phyloP scores from a whole-genome alignment of 1,140 invertebrate genomes.

The Drosophila navojoa region DNA sequence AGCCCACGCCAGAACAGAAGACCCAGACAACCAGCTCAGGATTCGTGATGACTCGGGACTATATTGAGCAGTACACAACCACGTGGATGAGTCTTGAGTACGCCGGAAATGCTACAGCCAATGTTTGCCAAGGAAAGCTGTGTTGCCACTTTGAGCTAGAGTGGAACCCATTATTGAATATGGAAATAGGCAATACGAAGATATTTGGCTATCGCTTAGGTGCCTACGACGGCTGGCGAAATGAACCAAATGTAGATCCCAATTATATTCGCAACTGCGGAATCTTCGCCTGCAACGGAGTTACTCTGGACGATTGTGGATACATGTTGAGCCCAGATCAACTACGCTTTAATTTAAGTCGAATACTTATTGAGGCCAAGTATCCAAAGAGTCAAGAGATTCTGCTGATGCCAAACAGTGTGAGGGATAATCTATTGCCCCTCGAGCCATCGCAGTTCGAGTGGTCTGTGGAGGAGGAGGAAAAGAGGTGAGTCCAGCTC shows the following conservation, averaged over 20 bases:
- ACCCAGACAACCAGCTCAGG: background rate
- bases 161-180: constrained; percentile 12
- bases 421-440: constrained; percentile 57
- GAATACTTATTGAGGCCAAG: constrained; percentile 39
- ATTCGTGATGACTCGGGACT: constrained; percentile 61
- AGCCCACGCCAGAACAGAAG: background rate
- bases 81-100: constrained; percentile 14
- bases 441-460: constrained; percentile 57
- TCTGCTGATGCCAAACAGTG: constrained; percentile 58
- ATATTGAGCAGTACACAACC: constrained; percentile 55
- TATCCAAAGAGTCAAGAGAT: constrained; percentile 49
- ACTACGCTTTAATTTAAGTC: constrained; percentile 36
- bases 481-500: constrained; percentile 34
- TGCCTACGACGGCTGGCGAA: constrained; percentile 64
- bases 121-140: constrained; percentile 47
- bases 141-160: constrained; percentile 68
- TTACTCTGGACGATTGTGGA: constrained; percentile 58
- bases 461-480: constrained; percentile 33
- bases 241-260: constrained; percentile 43
- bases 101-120: background rate
- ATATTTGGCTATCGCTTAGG: constrained; percentile 63
- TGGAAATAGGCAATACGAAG: background rate
- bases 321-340: constrained; percentile 17
- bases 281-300: constrained; percentile 61
- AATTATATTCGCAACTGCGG: constrained; percentile 69